Base-by-base conservation (phyloP, 2,888 invertebrate genomes). In the Cataglyphis altisquamis region DNA sequence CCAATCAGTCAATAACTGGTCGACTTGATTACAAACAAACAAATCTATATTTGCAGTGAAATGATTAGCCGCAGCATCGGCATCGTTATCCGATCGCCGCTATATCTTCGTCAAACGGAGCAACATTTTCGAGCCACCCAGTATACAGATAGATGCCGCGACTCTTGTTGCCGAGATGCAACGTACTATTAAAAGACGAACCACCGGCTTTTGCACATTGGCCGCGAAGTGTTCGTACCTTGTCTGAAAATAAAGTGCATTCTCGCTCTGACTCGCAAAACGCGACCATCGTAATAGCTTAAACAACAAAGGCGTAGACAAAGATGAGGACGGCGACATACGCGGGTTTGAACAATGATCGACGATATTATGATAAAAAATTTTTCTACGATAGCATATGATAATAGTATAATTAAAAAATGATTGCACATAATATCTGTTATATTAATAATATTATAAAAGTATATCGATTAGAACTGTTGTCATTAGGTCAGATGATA, bases 101-200 rank as follows among this genome's bases (percentile, higher is more conserved):
- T 66, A 63, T 21, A 45, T 39, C 63, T 57, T 73, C 29, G 41
- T 81, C 41, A 52, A 45, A 45, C 18, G 3, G 0, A 36, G n/a
- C 62, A 60, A 66, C 67, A 66, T 84, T 80, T 63, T 62, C 64
- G 77, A 48, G 66, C 60, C 81, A 66, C 62, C 32, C 77, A 29
- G 78, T 78, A 73, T 18, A 57, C 73, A 41, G 70, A 45, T 74
- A 48, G 45, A 32, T 32, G 32, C 15, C 21, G 48, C 39, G 48
- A 73, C 64, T 25, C 62, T 70, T 45, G 64, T 55, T 72, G 36
- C 57, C 39, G 55, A 75, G 84, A 82, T 87, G 89, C 87, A 86
- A 77, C 86, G 85, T 80, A 88, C 92, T 92, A 92, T 92, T 92
- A 91, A 91, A 91, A 92, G 92, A 88, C 89, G 90, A 89, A 90